A percentile compares a stretch with the other conserved stretches of the same genome.
phyloP scores from a whole-genome alignment of 1,140 invertebrate species.

The Anastrepha ludens region DNA sequence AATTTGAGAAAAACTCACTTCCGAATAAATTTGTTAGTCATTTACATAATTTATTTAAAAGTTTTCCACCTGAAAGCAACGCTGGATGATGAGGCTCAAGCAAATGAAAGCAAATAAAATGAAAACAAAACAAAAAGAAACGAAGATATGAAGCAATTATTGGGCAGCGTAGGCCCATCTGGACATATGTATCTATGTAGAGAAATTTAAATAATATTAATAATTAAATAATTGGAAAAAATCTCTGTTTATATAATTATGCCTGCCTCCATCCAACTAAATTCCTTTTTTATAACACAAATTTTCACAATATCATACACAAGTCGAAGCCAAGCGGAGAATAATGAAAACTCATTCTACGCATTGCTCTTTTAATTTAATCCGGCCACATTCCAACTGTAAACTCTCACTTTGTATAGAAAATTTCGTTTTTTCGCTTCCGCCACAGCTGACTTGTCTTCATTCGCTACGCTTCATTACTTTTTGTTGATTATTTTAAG shows the following conservation, averaged over 20 bases:
- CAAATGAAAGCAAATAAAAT: neutral
- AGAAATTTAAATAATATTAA: too few species aligned
- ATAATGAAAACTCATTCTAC: neutral
- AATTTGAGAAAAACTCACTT: too few species aligned
- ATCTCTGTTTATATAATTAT: neutral
- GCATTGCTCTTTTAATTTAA: slow-evolving; percentile 27
- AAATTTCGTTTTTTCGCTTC: neutral
- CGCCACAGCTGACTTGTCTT: slow-evolving; percentile 21
- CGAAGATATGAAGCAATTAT: neutral
- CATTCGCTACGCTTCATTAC: slow-evolving; percentile 9
- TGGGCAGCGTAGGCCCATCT: neutral
- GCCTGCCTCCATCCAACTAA: neutral
- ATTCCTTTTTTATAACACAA: neutral
- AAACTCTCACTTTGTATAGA: neutral
- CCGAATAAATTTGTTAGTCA: too few species aligned
- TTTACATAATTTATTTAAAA: neutral
- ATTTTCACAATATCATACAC: slow-evolving; percentile 9
- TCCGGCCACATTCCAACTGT: neutral
- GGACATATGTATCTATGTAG: neutral
- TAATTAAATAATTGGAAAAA: neutral
- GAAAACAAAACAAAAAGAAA: neutral
- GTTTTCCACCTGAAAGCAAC: neutral
- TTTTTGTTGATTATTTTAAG: slow-evolving; percentile 36
- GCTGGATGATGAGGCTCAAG: neutral
- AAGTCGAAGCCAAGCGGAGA: neutral